Evolutionary conservation across 1,140 invertebrate species (phyloP), one percentile per base, ranked within the genome.

Genomic region (Rhyacophila brunnea): DNA sequence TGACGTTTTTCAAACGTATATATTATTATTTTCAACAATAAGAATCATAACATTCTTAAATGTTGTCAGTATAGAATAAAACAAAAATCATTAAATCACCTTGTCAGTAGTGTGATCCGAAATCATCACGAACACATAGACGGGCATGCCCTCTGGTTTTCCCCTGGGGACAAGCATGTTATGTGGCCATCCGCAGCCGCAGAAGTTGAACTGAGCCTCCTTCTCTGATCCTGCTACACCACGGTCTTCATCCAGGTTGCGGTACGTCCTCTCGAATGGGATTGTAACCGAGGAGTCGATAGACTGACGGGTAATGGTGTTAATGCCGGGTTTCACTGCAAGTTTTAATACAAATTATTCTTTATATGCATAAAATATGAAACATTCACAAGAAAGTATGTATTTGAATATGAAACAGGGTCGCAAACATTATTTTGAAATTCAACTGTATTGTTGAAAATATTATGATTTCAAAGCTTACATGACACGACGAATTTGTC

Each of bases 151-250:
- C 58, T 82, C 81, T 11, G 80, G 73, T n/a, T 67, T 80, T 38
- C 89, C 89, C 68, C 84, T 86, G 0, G 88, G 85, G 23, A 88
- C 69, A 1, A 91, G 73, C 82, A 90, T 83, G 61, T 91, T 86
- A 19, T 89, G 81, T 1, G 89, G 89, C 79, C 80, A 81, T 9
- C 81, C 81, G 50, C 81, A 82, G 43, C 81, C 81, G 66, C 82
- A 83, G 67, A 77, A 80, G 44, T 74, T 75, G 66, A 79, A 78
- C 36, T 70, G 67, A 4, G 53, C 73, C 69, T 70, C 46, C 20
- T 35, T 28, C 51, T 70, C 65, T 23, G 65, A 55, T 15, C 65
- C 70, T 14, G 66, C 70, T 6, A 65, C 64, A 9, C 75, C 78
- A 50, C 71, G 66, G 51, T 73, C 71, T 28, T 52, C 45, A 15